Evolutionary conservation across 2,797 vertebrate species (phyloP), one percentile per base, ranked within the genome.

Genomic region (Naso thynnoides): DNA sequence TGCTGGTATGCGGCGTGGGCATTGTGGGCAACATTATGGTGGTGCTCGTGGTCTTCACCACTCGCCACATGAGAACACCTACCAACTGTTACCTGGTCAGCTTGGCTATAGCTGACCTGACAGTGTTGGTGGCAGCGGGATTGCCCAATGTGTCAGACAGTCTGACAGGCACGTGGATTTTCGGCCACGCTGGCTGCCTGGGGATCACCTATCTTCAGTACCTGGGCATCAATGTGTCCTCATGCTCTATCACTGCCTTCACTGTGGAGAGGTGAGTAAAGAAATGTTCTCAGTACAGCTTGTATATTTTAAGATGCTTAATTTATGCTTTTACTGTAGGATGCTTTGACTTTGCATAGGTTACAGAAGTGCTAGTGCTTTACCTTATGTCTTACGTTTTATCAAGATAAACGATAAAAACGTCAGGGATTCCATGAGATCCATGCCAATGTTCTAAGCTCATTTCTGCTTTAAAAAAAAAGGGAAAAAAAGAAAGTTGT

Each of bases 31-130:
- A 96, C 61, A 56, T 95, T 64, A 95, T 96, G 95, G 95, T 96
- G 69, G 95, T 96, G 13, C 74, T 95, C 3, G 95, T 96, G 65
- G 96, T 96, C 9, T 73, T 96, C 44, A 96, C 93, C 16, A 91
- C 93, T 0, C 89, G 90, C 10, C 95, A 95, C 87, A 96, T 95
- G 95, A 88, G 91, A 71, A 96, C 91, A 0, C 95, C 95, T 41
- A 96, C 95, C 70, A 96, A 95, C 87, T 96, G 95, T 84, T 96
- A 96, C 85, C 80, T 96, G 67, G 95, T 95, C 53, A 96, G 95
- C 75, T 86, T 96, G 86, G 95, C 95, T 0, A 82, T 95, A n/a
- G 95, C 96, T 0, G 95, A 96, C 70, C 89, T 96, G 54, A 95
- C 92, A 0, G 94, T 96, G 29, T 85, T 96, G 77, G 92, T 96